Evolutionary conservation across 2,113 vertebrate genomes (phyloP).

Genomic region (Ageneiosus marmoratus): DNA sequence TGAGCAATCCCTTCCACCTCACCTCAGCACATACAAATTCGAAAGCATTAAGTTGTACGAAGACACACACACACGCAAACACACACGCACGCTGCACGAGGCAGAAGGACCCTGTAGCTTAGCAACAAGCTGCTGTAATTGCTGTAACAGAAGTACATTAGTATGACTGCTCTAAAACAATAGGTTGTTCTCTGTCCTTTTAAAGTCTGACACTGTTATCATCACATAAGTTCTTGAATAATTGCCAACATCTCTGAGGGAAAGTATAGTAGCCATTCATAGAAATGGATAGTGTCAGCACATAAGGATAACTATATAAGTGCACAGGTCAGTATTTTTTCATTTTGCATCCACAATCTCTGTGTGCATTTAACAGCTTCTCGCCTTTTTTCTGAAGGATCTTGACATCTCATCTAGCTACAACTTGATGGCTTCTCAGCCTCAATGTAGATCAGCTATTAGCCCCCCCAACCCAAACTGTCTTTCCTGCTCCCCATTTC

Average conservation of each 20-base stretch:
- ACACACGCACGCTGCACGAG: conserved; percentile 51
- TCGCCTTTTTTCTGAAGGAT: not conserved
- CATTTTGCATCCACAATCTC: not conserved
- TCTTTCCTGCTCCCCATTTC: conserved; percentile 55
- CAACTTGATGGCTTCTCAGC: conserved; percentile 15
- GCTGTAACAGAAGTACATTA: conserved; percentile 62
- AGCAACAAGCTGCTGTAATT: conserved; percentile 68
- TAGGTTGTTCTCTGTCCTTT: conserved; percentile 48
- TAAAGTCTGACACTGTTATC: conserved; percentile 37
- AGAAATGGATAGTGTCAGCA: conserved; percentile 16
- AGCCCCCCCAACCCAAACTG: conserved; percentile 4
- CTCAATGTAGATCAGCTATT: conserved; percentile 34
- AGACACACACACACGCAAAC: conserved; percentile 38
- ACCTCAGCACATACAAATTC: conserved; percentile 49
- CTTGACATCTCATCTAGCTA: conserved; percentile 8
- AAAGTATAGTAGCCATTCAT: conserved; percentile 1
- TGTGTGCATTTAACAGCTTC: not conserved
- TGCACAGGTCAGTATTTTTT: conserved; percentile 1
- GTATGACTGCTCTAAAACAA: conserved; percentile 61
- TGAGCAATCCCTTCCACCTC: conserved; percentile 39
- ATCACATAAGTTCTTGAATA: conserved; percentile 25
- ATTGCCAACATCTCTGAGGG: conserved; percentile 5
- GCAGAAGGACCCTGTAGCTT: conserved; percentile 62
- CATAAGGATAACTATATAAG: not conserved
- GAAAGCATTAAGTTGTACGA: conserved; percentile 48